Evolutionary conservation across 2,888 invertebrate genomes (phyloP).

Genomic region (Drosophila picticornis): DNA sequence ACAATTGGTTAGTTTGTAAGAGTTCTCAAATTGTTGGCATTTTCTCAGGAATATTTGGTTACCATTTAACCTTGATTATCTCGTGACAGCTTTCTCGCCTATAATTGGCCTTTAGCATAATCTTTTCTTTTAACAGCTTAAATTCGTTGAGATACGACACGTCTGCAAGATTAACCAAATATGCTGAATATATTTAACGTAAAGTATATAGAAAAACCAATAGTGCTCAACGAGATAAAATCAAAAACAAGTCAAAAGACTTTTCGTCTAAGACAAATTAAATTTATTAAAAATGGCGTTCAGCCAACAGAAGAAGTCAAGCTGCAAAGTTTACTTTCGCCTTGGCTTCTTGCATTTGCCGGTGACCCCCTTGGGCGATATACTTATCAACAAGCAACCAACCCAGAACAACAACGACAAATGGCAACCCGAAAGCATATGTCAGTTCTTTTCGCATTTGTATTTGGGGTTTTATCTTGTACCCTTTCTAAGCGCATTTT

Average conservation of each 20-base stretch:
- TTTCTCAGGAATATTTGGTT: conserved; percentile 9
- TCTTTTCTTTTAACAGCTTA: not conserved
- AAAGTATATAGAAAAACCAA: conserved; percentile 14
- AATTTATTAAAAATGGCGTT: conserved; percentile 77
- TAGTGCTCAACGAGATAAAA: conserved; percentile 34
- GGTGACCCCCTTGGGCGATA: conserved; percentile 26
- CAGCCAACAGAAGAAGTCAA: conserved; percentile 48
- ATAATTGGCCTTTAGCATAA: conserved; percentile 21
- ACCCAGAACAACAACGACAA: conserved; percentile 32
- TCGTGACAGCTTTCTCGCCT: not conserved
- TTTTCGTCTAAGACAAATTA: conserved; percentile 69
- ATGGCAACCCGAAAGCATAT: conserved; percentile 55
- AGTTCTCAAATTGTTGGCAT: not conserved
- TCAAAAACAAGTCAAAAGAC: conserved; percentile 45
- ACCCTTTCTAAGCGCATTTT: conserved; percentile 4
- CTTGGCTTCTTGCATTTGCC: conserved; percentile 50
- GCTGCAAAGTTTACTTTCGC: conserved; percentile 60
- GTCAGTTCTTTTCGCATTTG: conserved; percentile 48
- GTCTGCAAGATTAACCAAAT: conserved; percentile 40
- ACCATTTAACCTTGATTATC: conserved; percentile 8
- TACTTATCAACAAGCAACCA: conserved; percentile 24
- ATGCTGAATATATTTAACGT: conserved; percentile 52
- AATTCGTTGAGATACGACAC: conserved; percentile 6
- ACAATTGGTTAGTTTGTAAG: conserved; percentile 24
- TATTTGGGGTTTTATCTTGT: conserved; percentile 21